phyloP scores from a whole-genome alignment of 2,113 vertebrate genomes.

The Pheucticus melanocephalus region DNA sequence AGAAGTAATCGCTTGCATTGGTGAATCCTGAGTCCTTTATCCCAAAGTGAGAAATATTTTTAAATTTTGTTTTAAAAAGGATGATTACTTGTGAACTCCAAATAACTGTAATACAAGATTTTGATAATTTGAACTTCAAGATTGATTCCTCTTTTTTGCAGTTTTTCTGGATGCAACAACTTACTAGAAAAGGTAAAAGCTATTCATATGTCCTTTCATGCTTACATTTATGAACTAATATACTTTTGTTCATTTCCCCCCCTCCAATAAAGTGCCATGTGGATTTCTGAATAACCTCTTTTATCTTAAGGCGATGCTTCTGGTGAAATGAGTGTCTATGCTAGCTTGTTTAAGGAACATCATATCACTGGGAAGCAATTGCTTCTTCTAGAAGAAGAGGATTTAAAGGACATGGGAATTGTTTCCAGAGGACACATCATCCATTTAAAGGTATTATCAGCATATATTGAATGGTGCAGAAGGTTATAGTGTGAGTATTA shows the following conservation, averaged over 20 bases:
- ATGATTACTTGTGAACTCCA: neutral
- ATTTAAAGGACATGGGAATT: constrained; percentile 95
- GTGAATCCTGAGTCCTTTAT: neutral
- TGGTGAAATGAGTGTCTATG: constrained; percentile 84
- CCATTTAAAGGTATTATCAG: constrained; percentile 88
- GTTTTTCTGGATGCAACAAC: constrained; percentile 96
- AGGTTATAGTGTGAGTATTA: neutral
- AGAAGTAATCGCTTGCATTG: neutral
- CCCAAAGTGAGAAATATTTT: neutral
- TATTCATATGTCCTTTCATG: neutral
- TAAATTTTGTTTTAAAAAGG: neutral
- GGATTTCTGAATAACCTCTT: constrained; percentile 43
- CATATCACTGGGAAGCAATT: constrained; percentile 93
- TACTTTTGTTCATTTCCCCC: neutral
- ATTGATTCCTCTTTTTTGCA: constrained; percentile 71
- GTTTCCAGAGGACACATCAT: constrained; percentile 94
- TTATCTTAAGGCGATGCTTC: constrained; percentile 77
- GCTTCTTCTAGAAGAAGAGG: constrained; percentile 87
- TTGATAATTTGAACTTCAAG: constrained; percentile 17
- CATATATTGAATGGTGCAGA: neutral
- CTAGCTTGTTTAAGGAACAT: constrained; percentile 91
- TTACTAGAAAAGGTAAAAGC: constrained; percentile 87
- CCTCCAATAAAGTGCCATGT: neutral
- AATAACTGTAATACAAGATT: neutral
- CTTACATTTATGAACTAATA: neutral